Conservation (phyloP, 2,888 invertebrate species). For the Agriopis aurantiaria region DNA sequence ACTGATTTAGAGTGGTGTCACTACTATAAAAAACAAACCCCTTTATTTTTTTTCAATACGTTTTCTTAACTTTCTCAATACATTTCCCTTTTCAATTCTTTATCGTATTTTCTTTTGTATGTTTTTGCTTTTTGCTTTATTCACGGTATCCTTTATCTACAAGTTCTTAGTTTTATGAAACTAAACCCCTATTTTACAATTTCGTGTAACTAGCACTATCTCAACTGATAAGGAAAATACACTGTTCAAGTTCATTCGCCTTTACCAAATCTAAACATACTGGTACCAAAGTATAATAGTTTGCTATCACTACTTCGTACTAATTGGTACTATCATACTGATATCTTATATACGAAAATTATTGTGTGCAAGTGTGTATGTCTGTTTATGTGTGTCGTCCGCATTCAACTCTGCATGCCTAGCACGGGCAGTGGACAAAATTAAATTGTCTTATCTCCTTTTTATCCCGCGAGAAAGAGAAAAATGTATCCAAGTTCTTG, state of each 20-base stretch:
- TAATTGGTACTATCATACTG: background rate
- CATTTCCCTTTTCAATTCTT: background rate
- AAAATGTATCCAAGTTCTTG: no score
- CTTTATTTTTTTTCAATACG: no score
- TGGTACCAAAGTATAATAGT: background rate
- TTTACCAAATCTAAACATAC: background rate
- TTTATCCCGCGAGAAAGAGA: no score
- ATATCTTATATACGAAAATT: background rate
- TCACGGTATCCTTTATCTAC: background rate
- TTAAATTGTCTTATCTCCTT: no score
- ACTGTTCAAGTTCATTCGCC: conserved; percentile 5
- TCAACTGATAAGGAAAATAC: conserved; percentile 1
- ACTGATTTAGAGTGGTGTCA: no score
- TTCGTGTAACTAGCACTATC: background rate
- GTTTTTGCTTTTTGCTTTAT: no score
- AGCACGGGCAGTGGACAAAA: no score
- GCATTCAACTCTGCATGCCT: no score
- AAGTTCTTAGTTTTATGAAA: background rate
- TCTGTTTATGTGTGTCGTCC: no score
- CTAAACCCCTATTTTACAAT: conserved; percentile 5
- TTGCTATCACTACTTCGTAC: background rate
- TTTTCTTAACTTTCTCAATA: no score
- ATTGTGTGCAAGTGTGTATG: background rate
- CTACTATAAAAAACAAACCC: no score
- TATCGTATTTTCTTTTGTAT: background rate